phyloP scores from a whole-genome alignment of 2,888 invertebrate species.

The Hetaerina titia region DNA sequence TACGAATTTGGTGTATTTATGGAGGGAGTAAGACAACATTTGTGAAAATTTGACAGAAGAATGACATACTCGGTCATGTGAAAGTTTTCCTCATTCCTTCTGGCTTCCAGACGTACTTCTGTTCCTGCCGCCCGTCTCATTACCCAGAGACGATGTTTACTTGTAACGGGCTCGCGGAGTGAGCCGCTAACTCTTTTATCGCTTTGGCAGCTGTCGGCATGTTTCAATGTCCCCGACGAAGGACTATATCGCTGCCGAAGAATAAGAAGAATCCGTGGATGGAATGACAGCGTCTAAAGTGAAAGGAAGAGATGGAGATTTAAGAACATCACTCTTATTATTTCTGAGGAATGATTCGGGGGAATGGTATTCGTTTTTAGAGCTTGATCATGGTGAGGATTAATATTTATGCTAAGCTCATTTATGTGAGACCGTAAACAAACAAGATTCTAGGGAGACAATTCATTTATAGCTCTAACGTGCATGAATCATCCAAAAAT shows the following conservation, averaged over 20 bases:
- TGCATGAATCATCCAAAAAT: too few species aligned
- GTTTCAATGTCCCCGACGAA: slow-evolving; percentile 22
- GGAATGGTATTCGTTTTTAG: background rate
- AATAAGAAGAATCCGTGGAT: slow-evolving; percentile 2
- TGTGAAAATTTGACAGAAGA: background rate
- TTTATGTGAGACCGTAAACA: background rate
- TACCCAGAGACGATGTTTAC: background rate
- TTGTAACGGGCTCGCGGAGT: slow-evolving; percentile 38
- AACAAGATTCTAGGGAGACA: too few species aligned
- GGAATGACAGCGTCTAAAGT: background rate
- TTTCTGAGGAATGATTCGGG: background rate
- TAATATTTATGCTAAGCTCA: background rate
- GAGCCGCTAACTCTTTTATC: slow-evolving; percentile 56
- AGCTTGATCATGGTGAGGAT: background rate
- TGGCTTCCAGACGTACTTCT: background rate
- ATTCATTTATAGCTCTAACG: too few species aligned
- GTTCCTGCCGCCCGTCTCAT: background rate
- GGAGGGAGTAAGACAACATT: background rate
- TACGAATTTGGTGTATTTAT: background rate
- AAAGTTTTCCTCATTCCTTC: background rate
- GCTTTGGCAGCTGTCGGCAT: slow-evolving; percentile 59
- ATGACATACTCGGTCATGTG: background rate
- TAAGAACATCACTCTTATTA: background rate
- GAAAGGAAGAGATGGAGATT: background rate
- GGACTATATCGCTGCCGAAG: background rate